Percentiles rank a stretch among this genome's conserved stretches.
Evolutionary conservation across 2,113 vertebrate species (phyloP).

Genomic region (Mellivora capensis): DNA sequence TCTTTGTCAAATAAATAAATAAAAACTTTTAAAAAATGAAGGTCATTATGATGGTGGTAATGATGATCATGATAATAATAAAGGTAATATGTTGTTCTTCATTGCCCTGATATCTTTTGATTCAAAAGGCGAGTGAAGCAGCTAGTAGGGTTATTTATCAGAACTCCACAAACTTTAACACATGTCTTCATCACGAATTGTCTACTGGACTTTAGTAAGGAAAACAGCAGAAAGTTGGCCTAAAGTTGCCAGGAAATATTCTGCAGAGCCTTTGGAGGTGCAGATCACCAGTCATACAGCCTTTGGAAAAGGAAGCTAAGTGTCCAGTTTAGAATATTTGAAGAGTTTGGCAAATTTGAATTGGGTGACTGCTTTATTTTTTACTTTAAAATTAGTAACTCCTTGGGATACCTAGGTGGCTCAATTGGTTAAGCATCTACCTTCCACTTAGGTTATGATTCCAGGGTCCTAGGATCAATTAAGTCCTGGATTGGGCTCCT

Average conservation of each 20-base stretch:
- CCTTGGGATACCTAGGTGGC: background rate
- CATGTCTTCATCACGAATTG: background rate
- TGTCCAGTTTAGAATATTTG: background rate
- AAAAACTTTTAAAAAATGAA: too few relatives aligned
- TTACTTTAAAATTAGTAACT: conserved; percentile 30
- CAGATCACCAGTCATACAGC: background rate
- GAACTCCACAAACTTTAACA: background rate
- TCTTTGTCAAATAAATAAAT: too few relatives aligned
- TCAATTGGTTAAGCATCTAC: background rate
- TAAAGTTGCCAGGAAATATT: conserved; percentile 12
- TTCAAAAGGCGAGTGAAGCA: conserved; percentile 13
- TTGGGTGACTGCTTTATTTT: conserved; percentile 26
- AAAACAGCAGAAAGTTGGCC: background rate
- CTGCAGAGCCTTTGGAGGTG: background rate
- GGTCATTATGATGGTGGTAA: background rate
- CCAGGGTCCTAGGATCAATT: too few relatives aligned
- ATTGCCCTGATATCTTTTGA: background rate
- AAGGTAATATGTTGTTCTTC: background rate
- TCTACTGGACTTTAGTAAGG: background rate
- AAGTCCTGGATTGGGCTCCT: background rate
- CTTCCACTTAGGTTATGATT: background rate
- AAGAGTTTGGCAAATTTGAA: background rate
- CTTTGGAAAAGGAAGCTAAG: background rate
- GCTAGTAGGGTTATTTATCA: background rate
- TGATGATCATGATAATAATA: background rate